Evolutionary conservation across 2,888 invertebrate genomes (phyloP).

Genomic region (Trissolcus japonicus): DNA sequence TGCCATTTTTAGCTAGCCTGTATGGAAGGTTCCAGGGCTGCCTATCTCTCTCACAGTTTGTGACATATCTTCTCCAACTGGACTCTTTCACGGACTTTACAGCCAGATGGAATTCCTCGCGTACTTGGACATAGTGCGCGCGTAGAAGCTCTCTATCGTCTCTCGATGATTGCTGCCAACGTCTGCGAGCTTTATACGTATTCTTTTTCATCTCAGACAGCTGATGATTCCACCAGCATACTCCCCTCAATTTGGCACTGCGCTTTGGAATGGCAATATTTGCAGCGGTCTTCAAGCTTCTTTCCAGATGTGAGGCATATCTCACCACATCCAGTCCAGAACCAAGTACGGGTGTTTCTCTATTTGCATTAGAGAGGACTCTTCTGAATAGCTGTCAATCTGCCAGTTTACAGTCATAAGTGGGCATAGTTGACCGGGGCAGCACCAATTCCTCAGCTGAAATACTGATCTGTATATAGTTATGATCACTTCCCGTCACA

Average conservation of each 20-base stretch:
- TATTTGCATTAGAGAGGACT: background rate
- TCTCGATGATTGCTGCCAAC: background rate
- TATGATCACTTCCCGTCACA: slow-evolving; percentile 36
- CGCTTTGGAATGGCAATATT: background rate
- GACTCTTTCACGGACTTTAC: background rate
- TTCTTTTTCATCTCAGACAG: background rate
- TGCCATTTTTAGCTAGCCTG: background rate
- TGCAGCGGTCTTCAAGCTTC: background rate
- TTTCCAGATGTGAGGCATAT: too few species aligned
- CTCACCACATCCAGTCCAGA: background rate
- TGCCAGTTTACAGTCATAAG: background rate
- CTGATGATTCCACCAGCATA: slow-evolving; percentile 8
- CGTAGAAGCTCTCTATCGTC: background rate
- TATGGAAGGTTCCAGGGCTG: background rate
- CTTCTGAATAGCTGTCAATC: background rate
- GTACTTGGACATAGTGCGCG: background rate
- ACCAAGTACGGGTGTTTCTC: background rate
- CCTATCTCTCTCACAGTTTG: background rate
- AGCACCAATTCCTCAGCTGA: background rate
- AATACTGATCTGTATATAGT: background rate
- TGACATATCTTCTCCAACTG: background rate
- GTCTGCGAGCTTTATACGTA: background rate
- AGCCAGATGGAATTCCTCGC: background rate
- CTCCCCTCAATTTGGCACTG: background rate
- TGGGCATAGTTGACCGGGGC: background rate